Percentiles rank a stretch among this genome's conserved stretches.
Evolutionary conservation across 2,113 vertebrate species (phyloP).

Genomic region (Bambusicola thoracicus): DNA sequence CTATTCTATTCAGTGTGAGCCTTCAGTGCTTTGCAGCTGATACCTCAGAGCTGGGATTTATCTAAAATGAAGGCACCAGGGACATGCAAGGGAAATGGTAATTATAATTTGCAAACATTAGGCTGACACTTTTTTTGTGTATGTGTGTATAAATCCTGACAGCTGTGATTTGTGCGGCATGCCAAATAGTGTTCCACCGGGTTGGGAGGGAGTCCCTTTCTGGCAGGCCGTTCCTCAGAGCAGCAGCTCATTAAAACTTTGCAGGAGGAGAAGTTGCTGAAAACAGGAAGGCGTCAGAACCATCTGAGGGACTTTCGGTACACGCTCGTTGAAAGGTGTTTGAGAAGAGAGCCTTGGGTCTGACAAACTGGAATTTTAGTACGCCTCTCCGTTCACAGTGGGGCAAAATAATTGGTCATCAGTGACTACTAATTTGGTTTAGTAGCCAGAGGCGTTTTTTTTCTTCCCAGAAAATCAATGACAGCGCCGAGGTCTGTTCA

Average conservation of each 20-base stretch:
- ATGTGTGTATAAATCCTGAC: conserved; percentile 77
- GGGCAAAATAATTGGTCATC: conserved; percentile 89
- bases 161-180: conserved; percentile 75
- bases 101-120: conserved; percentile 81
- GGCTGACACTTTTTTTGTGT: conserved; percentile 74
- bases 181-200: conserved; percentile 39
- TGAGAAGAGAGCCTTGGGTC: conserved; percentile 81
- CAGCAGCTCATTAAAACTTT: conserved; percentile 85
- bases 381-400: conserved; percentile 76
- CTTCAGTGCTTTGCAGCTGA: conserved; percentile 55
- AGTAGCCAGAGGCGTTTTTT: conserved; percentile 86
- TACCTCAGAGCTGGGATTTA: conserved; percentile 66
- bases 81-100: conserved; percentile 66
- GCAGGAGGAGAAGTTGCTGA: conserved; percentile 75
- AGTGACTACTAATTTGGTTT: conserved; percentile 88
- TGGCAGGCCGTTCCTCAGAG: conserved; percentile 74
- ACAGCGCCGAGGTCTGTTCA: conserved; percentile 79
- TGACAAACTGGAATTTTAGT: conserved; percentile 85
- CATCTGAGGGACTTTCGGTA: conserved; percentile 75
- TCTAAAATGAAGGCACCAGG: conserved; percentile 64
- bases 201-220: conserved; percentile 60
- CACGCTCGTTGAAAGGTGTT: conserved; percentile 81
- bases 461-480: conserved; percentile 86
- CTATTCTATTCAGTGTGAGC: conserved; percentile 35
- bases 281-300: conserved; percentile 71